Evolutionary conservation across 2,113 vertebrate genomes (phyloP).

Genomic region (Bungarus multicinctus): DNA sequence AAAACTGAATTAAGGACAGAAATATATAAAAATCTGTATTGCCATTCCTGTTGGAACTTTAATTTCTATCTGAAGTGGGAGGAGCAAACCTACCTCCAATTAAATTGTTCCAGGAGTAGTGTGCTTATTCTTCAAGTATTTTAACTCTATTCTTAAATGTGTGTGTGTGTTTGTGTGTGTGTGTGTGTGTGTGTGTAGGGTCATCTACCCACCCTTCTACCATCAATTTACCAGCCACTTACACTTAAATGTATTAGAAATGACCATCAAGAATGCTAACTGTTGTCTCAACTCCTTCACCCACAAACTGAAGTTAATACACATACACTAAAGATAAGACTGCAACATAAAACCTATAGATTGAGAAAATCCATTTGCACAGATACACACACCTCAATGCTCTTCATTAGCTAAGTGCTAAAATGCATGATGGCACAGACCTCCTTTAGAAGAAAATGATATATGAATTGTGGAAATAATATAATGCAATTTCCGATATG

Average conservation of each 20-base stretch:
- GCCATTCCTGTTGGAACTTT: neutral
- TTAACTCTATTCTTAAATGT: neutral
- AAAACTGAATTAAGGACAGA: neutral
- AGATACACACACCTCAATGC: neutral
- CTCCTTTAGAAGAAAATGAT: neutral
- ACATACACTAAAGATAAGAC: neutral
- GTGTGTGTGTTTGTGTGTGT: neutral
- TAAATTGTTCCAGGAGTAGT: neutral
- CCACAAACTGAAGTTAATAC: neutral
- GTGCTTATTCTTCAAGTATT: neutral
- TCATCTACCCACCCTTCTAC: neutral
- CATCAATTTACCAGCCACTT: neutral
- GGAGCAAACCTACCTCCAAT: neutral
- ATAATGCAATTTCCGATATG: neutral
- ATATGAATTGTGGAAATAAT: neutral
- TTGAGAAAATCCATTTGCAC: neutral
- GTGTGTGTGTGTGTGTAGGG: neutral
- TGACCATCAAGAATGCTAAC: neutral
- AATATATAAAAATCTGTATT: neutral
- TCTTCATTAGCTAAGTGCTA: neutral
- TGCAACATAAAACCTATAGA: neutral
- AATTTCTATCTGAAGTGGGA: neutral
- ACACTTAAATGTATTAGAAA: neutral
- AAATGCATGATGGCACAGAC: neutral
- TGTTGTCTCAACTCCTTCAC: neutral